Conservation (phyloP, 2,888 invertebrate genomes). For the Caenorhabditis plicata region DNA sequence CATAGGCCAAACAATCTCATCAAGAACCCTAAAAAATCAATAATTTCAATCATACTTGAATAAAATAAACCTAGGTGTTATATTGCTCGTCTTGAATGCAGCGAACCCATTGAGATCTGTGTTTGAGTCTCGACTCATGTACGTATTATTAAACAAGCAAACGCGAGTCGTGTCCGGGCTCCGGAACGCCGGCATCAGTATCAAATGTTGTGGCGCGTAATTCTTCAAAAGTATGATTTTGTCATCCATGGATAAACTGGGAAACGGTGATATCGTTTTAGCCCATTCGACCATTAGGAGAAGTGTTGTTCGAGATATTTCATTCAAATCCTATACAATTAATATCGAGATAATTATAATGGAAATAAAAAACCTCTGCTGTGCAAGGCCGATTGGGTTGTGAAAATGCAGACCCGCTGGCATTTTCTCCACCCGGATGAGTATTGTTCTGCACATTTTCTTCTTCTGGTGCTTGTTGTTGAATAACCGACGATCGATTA, state of each 20-base stretch:
- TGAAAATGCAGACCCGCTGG: slow-evolving; percentile 28
- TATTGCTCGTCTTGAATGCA: slow-evolving; percentile 62
- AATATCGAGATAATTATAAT: not conserved
- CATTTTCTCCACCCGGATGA: not conserved
- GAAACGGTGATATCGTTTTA: slow-evolving; percentile 59
- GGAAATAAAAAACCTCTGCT: slow-evolving; percentile 32
- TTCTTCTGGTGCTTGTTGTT: slow-evolving; percentile 6
- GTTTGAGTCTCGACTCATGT: slow-evolving; percentile 48
- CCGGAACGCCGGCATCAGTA: slow-evolving; percentile 64
- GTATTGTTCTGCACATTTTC: not conserved
- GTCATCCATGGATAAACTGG: slow-evolving; percentile 59
- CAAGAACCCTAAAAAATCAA: slow-evolving; percentile 13
- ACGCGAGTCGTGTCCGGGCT: slow-evolving; percentile 54
- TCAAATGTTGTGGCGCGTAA: slow-evolving; percentile 64
- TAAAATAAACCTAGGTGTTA: slow-evolving; percentile 48
- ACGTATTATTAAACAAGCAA: slow-evolving; percentile 64
- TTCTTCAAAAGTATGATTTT: slow-evolving; percentile 63
- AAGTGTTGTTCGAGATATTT: slow-evolving; percentile 62
- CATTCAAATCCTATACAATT: slow-evolving; percentile 51
- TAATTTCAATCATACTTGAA: not conserved
- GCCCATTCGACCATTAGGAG: slow-evolving; percentile 65
- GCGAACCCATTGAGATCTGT: slow-evolving; percentile 61
- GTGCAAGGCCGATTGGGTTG: slow-evolving; percentile 48
- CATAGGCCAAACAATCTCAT: slow-evolving; percentile 92
- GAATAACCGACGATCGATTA: slow-evolving; percentile 36